A percentile compares a stretch with the other conserved stretches of the same genome.
Conservation (phyloP, 2,888 invertebrate genomes). For the Drosophila emarginata region DNA sequence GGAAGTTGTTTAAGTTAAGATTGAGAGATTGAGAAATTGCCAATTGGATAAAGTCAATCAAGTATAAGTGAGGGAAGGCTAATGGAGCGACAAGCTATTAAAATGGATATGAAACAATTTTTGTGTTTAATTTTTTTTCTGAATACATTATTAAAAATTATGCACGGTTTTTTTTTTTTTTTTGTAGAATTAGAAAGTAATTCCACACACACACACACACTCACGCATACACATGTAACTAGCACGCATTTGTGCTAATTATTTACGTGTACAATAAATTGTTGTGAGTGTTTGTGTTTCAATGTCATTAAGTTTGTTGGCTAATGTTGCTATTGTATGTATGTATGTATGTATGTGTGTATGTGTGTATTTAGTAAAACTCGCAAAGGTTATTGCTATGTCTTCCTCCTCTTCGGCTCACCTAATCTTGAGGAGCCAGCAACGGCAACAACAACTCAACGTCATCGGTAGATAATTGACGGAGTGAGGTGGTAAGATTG, state of each 20-base stretch:
- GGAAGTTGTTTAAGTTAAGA: slow-evolving; percentile 5
- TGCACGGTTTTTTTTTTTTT: not conserved
- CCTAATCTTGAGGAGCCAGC: slow-evolving; percentile 33
- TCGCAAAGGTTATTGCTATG: slow-evolving; percentile 38
- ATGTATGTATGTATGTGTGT: not conserved
- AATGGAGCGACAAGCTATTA: not conserved
- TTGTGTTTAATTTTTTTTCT: not conserved
- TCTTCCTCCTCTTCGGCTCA: not conserved
- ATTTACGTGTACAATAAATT: slow-evolving; percentile 27
- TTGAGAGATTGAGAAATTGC: slow-evolving; percentile 21
- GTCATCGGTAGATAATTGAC: slow-evolving; percentile 39
- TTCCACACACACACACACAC: not conserved
- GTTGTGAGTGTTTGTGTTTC: slow-evolving; percentile 30
- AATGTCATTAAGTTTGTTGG: slow-evolving; percentile 63
- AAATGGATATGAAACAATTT: not conserved
- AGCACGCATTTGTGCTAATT: slow-evolving; percentile 23
- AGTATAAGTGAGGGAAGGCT: not conserved
- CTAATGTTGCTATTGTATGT: not conserved
- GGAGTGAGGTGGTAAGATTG: slow-evolving; percentile 30
- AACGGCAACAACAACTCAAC: slow-evolving; percentile 14
- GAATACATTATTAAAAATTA: not conserved
- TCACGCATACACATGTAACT: slow-evolving; percentile 1
- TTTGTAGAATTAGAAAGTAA: not conserved
- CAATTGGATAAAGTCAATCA: slow-evolving; percentile 1
- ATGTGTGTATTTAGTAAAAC: not conserved